Evolutionary conservation across 2,797 vertebrate species (phyloP), one percentile per base, ranked within the genome.

Genomic region (Lates japonicus): DNA sequence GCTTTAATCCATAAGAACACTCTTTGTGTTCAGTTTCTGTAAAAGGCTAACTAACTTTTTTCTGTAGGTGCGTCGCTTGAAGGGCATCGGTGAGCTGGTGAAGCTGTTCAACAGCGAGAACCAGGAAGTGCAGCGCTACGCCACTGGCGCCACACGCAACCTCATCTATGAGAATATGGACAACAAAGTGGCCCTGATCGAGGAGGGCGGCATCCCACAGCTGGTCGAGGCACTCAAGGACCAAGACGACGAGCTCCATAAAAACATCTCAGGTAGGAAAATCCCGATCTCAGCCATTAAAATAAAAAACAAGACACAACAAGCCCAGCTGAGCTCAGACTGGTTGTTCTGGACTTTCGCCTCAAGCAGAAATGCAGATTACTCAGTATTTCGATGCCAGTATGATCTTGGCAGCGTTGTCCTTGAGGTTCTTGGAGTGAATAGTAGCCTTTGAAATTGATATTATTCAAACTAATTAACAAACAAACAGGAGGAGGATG

Each of bases 91-190:
- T 0, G 91, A 91, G 16, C 94, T 99, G 89, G 97, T 98, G 89
- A 93, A 92, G 61, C 94, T 99, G 62, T 98, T 99, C 93, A 98
- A 96, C 93, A 95, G 95, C 1, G 91, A 96, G 0, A 96, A 93
- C 91, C 90, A 94, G 85, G 97, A 97, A 76, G 97, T 99, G 72
- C 96, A 97, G 93, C 96, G 97, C 69, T 98, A 96, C 0, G 96
- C 97, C 79, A 99, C 98, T 0, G 98, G 98, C 0, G 98, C 98
- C 78, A 94, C 94, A 82, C 97, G 98, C 70, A 99, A 99, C 94
- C 94, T 98, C 84, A 98, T 99, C 92, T 99, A 97, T 0, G 96
- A 99, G 93, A 98, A 95, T 0, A 86, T 94, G 0, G 95, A 97
- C 20, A 99, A 99, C 94, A 99, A 99, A 92, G 85, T 94, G 70